Base-by-base conservation (phyloP, 2,113 vertebrate species). In the Sula dactylatra region DNA sequence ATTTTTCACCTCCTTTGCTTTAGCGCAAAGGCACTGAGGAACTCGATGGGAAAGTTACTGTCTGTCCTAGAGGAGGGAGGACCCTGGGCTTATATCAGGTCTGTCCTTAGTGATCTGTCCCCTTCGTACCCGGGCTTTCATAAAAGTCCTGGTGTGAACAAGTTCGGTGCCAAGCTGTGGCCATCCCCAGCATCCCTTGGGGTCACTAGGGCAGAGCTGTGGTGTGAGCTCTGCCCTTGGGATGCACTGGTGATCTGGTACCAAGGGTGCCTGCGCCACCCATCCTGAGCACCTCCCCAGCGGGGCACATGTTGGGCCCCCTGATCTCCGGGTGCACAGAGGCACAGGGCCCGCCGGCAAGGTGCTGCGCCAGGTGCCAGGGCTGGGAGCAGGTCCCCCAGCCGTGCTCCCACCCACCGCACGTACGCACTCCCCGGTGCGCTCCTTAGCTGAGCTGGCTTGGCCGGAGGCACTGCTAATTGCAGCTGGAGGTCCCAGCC, bases 1-100 rank as follows among this genome's bases (percentile, higher is more conserved):
- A 92, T 97, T 97, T 93, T 97, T 95, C 92, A 92, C 65, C 71
- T 90, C 85, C 62, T 66, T 66, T 70, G 49, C 85, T 88, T 90
- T 66, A 81, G 67, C 55, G 90, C 86, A 74, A 70, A 91, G 72
- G 59, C 76, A 62, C 45, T 19, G 71, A 91, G 56, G 45, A 92
- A 45, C 42, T 40, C 4, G 2, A 1, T 17, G 74, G 50, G 42
- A 70, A 83, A 67, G 72, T 74, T 16, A 49, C 16, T 19, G 16
- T 14, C 45, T 50, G 65, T 64, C 69, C 64, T 29, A 59, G n/a
- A 69, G 54, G 44, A 76, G 22, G 24, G 26, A 79, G 61, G 61
- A 18, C 26, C 13, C n/a, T 5, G 22, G n/a, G 25, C 44, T 82
- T 4, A 0, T 7, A 9, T 6, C 1, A 1, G 15, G 6, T 54